Conservation (phyloP, 2,797 vertebrate genomes). For the Megalops cyprinoides region DNA sequence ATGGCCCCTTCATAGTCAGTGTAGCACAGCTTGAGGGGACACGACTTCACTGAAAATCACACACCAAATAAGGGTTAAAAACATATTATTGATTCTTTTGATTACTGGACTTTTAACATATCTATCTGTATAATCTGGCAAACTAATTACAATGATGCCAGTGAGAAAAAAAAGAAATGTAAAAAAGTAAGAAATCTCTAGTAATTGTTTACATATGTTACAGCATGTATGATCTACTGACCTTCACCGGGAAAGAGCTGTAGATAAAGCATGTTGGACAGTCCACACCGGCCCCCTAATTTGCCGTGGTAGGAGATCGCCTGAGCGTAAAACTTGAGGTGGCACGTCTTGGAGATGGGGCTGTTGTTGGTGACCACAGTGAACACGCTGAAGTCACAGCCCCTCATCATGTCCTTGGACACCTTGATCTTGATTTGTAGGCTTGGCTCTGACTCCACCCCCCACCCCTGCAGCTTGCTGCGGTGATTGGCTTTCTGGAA, state of each 20-base stretch:
- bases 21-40: constrained; percentile 76
- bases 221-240: constrained; percentile 51
- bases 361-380: constrained; percentile 76
- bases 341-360: constrained; percentile 54
- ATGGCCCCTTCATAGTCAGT: constrained; percentile 70
- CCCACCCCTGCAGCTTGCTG: constrained; percentile 67
- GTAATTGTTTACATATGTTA: too few species aligned
- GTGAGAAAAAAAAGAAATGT: too few species aligned
- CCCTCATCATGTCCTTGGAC: constrained; percentile 75
- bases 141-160: too few species aligned
- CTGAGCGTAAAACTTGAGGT: constrained; percentile 73
- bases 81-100: too few species aligned
- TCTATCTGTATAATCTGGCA: too few species aligned
- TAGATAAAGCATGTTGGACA: constrained; percentile 59
- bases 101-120: too few species aligned
- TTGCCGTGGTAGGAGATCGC: constrained; percentile 75
- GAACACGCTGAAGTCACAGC: constrained; percentile 79
- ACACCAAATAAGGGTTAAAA: too few species aligned
- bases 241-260: constrained; percentile 68
- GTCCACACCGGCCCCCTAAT: constrained; percentile 70
- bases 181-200: too few species aligned
- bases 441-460: constrained; percentile 63
- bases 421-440: constrained; percentile 81
- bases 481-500: constrained; percentile 77
- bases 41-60: constrained; percentile 67